Base-by-base conservation (phyloP, 2,888 invertebrate species). In the Rhamnusium bicolor region DNA sequence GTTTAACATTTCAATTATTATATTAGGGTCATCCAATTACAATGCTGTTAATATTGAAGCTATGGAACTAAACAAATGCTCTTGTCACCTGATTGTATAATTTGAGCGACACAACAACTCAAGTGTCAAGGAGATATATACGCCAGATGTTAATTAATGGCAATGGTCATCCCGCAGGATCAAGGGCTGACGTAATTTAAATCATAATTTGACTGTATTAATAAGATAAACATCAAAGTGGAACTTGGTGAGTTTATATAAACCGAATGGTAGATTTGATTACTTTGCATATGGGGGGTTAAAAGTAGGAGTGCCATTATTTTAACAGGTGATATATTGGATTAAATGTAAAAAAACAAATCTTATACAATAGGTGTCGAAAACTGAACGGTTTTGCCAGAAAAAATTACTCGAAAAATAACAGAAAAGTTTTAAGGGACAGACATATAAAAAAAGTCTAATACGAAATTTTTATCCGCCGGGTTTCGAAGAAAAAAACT, bases 131-230 rank as follows among this genome's bases (percentile, higher is more conserved):
- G 21, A 62, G 47, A 66, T 66, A 49, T 66, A 53, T 66, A 56
- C 19, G 61, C 19, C 46, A 21, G 61, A 46, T 54, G 53, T 62
- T 62, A 53, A 66, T 66, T 66, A 66, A 66, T 49, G 16, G 27
- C 46, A 56, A 54, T 29, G 66, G 66, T 16, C 53, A 54, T 66
- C 66, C 66, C 24, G 12, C 6, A 53, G 66, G 56, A 46, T 46
- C 29, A 47, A 21, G 69, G n/a, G n/a, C n/a, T 24, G 14, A 27
- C 8, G 54, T 61, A 69, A 69, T 69, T 69, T 47, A 46, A 58
- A 69, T 47, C 47, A 47, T 61, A 60, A 69, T 69, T 49, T 69
- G 51, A 53, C 51, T 32, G 18, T 47, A 61, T 69, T 69, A 69
- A 67, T 56, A 67, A 67, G 67, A 67, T 27, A 54, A 27, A 54